These are phyloP conservation scores for Beroe ovata DNA, from an alignment of 37 sponge, comb jelly and placozoan genomes.

Conservation along the genomic window DNA sequence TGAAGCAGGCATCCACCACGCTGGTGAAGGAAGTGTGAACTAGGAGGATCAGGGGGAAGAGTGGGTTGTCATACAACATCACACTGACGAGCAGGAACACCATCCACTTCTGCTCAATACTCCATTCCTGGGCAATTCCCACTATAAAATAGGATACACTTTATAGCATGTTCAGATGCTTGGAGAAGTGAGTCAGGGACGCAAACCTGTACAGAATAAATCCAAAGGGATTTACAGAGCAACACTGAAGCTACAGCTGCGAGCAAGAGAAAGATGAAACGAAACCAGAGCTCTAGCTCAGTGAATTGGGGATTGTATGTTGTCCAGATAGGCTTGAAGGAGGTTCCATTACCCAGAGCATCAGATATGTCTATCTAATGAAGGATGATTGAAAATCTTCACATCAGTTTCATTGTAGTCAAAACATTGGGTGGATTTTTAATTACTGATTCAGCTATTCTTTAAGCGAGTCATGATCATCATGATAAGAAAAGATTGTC, in stretches of 20 bases:
- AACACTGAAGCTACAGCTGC: background rate
- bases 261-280: conserved; percentile 29
- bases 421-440: too few relatives aligned
- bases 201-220: conserved; percentile 28
- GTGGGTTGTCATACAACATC: conserved; percentile 51
- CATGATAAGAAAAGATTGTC: too few relatives aligned
- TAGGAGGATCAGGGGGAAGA: conserved; percentile 49
- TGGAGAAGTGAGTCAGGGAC: too few relatives aligned
- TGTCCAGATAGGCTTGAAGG: conserved; percentile 37
- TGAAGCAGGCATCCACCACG: conserved; percentile 34
- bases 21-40: background rate
- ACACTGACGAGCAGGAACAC: background rate
- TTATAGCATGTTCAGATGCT: too few relatives aligned
- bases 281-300: conserved; percentile 60
- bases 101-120: conserved; percentile 65
- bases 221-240: background rate
- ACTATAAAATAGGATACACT: too few relatives aligned
- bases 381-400: too few relatives aligned
- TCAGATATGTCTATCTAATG: conserved; percentile 65
- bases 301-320: conserved; percentile 37
- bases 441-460: too few relatives aligned
- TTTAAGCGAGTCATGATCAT: too few relatives aligned
- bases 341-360: conserved; percentile 32
- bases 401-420: too few relatives aligned
- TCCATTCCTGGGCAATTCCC: conserved; percentile 65